phyloP scores from a whole-genome alignment of 2,797 vertebrate species.

The Pseudochirops corinnae region DNA sequence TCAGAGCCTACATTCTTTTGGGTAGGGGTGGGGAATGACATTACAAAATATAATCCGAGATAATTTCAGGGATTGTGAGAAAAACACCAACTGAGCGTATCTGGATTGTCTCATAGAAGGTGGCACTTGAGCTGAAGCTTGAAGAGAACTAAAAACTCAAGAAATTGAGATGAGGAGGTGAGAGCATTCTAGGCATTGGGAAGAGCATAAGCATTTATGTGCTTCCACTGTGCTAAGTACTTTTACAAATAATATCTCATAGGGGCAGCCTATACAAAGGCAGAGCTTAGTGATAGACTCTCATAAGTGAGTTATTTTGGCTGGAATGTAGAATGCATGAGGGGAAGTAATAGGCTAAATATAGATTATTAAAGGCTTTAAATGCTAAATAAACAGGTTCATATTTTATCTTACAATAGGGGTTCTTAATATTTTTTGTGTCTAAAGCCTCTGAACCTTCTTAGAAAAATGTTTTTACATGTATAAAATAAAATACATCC shows the following conservation, averaged over 20 bases:
- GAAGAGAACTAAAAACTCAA: neutral
- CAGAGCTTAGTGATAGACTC: neutral
- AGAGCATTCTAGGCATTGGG: neutral
- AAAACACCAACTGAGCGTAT: neutral
- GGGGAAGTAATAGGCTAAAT: neutral
- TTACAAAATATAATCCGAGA: too few species aligned
- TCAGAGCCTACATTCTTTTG: neutral
- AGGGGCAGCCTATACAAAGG: neutral
- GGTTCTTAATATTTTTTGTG: neutral
- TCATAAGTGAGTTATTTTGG: neutral
- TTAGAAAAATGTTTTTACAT: neutral
- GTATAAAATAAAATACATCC: neutral
- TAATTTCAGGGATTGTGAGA: neutral
- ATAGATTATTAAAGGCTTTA: neutral
- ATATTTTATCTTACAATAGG: neutral
- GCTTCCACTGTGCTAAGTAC: neutral
- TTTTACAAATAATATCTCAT: neutral
- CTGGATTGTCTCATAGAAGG: neutral
- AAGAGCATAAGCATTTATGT: neutral
- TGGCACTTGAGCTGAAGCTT: neutral
- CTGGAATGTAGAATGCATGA: neutral
- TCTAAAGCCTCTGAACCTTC: neutral
- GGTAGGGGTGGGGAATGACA: neutral
- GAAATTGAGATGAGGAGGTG: neutral
- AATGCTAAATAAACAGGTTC: neutral